Percentiles rank a stretch among this genome's conserved stretches.
phyloP scores from a whole-genome alignment of 1,140 invertebrate genomes.

The Cyclina sinensis region DNA sequence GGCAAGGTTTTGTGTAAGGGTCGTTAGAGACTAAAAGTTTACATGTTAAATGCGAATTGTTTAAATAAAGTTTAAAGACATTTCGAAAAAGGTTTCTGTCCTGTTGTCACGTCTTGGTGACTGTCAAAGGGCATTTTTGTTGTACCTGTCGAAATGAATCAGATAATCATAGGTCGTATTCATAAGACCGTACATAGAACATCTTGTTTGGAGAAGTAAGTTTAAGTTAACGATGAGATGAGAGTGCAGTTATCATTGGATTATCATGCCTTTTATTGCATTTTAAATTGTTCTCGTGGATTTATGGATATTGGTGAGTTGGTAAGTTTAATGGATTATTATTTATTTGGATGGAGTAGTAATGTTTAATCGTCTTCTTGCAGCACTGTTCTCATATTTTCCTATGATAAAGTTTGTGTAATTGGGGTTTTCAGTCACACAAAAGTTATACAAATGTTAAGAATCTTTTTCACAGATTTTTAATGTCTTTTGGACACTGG shows the following conservation, averaged over 20 bases:
- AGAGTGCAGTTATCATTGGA: background rate
- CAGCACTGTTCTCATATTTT: too few species aligned
- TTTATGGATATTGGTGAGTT: too few species aligned
- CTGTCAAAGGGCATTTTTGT: slow-evolving; percentile 46
- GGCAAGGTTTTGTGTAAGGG: too few species aligned
- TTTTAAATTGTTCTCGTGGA: too few species aligned
- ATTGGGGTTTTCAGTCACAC: too few species aligned
- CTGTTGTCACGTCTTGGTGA: slow-evolving; percentile 38
- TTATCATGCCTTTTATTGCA: background rate
- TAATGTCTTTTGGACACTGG: too few species aligned
- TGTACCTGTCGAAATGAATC: slow-evolving; percentile 53
- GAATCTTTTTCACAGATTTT: too few species aligned
- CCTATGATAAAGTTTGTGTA: too few species aligned
- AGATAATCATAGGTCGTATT: slow-evolving; percentile 38
- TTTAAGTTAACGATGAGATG: background rate
- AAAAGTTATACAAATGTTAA: too few species aligned
- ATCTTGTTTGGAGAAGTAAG: background rate
- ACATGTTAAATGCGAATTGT: background rate
- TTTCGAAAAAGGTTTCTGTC: slow-evolving; percentile 5
- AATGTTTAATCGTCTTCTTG: too few species aligned
- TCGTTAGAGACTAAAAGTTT: background rate
- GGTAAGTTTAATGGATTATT: too few species aligned
- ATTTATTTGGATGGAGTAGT: too few species aligned
- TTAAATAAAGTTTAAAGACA: slow-evolving; percentile 5
- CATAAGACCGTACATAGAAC: slow-evolving; percentile 11